A percentile compares a stretch with the other conserved stretches of the same genome.
These are phyloP conservation scores for Blastobasis lacticolella DNA, from an alignment of 2,888 invertebrate genomes.

Conservation along the genomic window DNA sequence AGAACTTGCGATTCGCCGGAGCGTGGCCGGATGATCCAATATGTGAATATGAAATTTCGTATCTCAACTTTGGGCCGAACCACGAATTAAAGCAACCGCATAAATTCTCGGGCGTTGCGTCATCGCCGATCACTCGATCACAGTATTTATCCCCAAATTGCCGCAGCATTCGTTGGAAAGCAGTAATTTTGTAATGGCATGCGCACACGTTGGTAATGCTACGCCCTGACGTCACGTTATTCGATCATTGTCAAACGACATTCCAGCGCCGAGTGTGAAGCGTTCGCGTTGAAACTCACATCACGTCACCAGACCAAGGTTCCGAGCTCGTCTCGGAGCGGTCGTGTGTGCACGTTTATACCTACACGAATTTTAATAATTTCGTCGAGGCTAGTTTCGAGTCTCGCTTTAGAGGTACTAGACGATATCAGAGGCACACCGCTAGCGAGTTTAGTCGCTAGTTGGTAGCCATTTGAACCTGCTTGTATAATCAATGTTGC, in stretches of 20 bases:
- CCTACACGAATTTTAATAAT: slow-evolving; percentile 30
- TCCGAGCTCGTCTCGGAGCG: slow-evolving; percentile 49
- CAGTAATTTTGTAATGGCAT: slow-evolving; percentile 44
- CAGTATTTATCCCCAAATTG: slow-evolving; percentile 42
- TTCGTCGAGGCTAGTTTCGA: too few relatives aligned
- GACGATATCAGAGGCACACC: too few relatives aligned
- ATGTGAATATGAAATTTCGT: slow-evolving; percentile 45
- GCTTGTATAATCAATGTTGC: slow-evolving; percentile 35
- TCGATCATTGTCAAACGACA: slow-evolving; percentile 72
- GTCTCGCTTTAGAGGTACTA: too few relatives aligned
- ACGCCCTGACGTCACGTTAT: slow-evolving; percentile 61
- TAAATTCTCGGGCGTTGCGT: slow-evolving; percentile 42
- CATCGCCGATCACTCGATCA: slow-evolving; percentile 32
- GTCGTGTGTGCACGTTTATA: slow-evolving; percentile 23
- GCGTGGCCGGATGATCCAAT: slow-evolving; percentile 53
- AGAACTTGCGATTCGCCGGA: slow-evolving; percentile 51
- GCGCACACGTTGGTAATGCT: slow-evolving; percentile 42
- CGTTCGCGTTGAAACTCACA: slow-evolving; percentile 52
- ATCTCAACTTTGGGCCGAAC: slow-evolving; percentile 33
- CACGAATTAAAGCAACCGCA: slow-evolving; percentile 35
- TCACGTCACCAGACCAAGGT: slow-evolving; percentile 62
- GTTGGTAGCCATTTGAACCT: slow-evolving; percentile 23
- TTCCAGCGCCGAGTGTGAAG: slow-evolving; percentile 63
- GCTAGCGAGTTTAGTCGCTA: too few relatives aligned
- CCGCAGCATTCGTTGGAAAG: slow-evolving; percentile 39